Evolutionary conservation across 2,888 invertebrate genomes (phyloP).

Genomic region (Falcaria lacertinaria): DNA sequence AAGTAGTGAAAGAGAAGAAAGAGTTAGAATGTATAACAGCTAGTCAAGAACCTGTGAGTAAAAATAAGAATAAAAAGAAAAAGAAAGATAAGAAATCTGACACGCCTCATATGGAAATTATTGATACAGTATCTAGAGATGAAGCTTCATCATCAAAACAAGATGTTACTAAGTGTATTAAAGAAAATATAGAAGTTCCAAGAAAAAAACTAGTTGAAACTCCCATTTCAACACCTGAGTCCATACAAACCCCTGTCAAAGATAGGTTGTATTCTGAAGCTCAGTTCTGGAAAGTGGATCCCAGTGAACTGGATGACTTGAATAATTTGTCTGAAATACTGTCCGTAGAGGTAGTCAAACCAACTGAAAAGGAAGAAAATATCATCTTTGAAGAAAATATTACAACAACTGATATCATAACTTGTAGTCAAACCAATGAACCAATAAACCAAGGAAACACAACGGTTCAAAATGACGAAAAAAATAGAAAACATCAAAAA

Average conservation of each 20-base stretch:
- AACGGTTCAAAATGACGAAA: conserved; percentile 19
- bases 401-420: background rate
- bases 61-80: conserved; percentile 57
- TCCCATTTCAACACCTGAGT: conserved; percentile 59
- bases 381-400: conserved; percentile 14
- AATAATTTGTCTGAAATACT: conserved; percentile 43
- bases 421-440: conserved; percentile 6
- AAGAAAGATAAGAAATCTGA: conserved; percentile 47
- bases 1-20: conserved; percentile 16
- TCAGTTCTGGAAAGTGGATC: conserved; percentile 67
- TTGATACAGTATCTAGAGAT: conserved; percentile 17
- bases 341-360: conserved; percentile 37
- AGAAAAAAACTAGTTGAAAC: conserved; percentile 30
- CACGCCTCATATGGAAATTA: conserved; percentile 3
- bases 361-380: conserved; percentile 12
- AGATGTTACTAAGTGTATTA: conserved; percentile 12
- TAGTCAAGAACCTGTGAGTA: conserved; percentile 28
- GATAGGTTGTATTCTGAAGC: conserved; percentile 67
- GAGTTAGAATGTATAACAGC: conserved; percentile 5
- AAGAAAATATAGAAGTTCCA: background rate
- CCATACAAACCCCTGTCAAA: conserved; percentile 62
- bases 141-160: conserved; percentile 31
- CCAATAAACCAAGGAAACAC: conserved; percentile 22
- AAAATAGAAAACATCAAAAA: conserved; percentile 14
- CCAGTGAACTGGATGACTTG: conserved; percentile 38